phyloP scores from a whole-genome alignment of 1,140 invertebrate genomes.

The Magallana gigas region DNA sequence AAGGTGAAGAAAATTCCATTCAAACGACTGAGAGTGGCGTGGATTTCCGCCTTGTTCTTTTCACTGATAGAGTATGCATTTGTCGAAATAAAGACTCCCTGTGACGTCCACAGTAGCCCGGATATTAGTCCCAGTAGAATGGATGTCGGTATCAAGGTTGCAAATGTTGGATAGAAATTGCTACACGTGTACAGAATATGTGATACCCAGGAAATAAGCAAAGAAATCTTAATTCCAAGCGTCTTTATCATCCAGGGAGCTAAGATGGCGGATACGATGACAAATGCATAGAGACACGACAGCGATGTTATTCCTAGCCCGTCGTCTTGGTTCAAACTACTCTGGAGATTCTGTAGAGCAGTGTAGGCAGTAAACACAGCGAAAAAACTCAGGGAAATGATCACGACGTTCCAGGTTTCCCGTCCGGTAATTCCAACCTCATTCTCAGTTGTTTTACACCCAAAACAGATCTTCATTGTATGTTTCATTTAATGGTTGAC shows the following conservation, averaged over 20 bases:
- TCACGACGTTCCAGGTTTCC: conserved; percentile 41
- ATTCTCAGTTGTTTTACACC: background rate
- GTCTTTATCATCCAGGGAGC: conserved; percentile 62
- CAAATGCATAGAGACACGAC: conserved; percentile 58
- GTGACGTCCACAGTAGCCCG: conserved; percentile 62
- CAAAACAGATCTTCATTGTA: conserved; percentile 7
- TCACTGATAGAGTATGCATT: conserved; percentile 50
- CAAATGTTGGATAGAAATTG: conserved; percentile 78
- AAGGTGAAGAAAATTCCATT: conserved; percentile 65
- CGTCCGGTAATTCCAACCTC: conserved; percentile 14
- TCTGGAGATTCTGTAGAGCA: conserved; percentile 73
- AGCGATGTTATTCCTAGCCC: conserved; percentile 62
- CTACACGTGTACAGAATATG: conserved; percentile 63
- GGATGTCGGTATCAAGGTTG: conserved; percentile 63
- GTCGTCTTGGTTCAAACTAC: conserved; percentile 69
- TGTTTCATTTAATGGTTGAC: background rate
- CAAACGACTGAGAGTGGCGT: conserved; percentile 54
- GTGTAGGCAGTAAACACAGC: conserved; percentile 70
- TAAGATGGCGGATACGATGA: conserved; percentile 63
- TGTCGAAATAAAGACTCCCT: conserved; percentile 51
- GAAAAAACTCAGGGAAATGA: conserved; percentile 61
- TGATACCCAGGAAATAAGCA: conserved; percentile 60
- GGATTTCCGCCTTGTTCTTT: background rate
- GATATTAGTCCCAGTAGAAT: conserved; percentile 60
- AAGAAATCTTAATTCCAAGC: conserved; percentile 62